phyloP scores from a whole-genome alignment of 2,888 invertebrate genomes.

The Luperina nickerlii region DNA sequence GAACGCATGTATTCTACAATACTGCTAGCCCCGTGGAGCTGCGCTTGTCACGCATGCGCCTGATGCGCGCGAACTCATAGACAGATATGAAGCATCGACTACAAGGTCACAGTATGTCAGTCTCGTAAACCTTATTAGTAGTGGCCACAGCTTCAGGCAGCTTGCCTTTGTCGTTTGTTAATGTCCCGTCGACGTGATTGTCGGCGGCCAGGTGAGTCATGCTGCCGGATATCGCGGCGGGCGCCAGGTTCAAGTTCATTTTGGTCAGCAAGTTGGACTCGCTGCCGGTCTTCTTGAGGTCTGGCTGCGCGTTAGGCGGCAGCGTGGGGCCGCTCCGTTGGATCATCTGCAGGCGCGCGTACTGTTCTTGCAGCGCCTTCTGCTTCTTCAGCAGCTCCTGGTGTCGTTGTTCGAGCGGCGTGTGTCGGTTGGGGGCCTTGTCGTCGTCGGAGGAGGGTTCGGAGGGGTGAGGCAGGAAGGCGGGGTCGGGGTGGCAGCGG shows the following conservation, averaged over 20 bases:
- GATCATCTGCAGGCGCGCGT: constrained; percentile 96
- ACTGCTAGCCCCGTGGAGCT: background rate
- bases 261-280: constrained; percentile 96
- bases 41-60: background rate
- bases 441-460: constrained; percentile 84
- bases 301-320: constrained; percentile 91
- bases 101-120: constrained; percentile 96
- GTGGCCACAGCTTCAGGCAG: constrained; percentile 86
- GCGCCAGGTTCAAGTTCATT: constrained; percentile 93
- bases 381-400: constrained; percentile 97
- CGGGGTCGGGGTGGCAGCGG: constrained; percentile 82
- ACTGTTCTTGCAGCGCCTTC: constrained; percentile 97
- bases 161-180: constrained; percentile 49
- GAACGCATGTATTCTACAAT: background rate
- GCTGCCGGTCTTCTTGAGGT: constrained; percentile 96
- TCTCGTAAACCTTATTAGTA: constrained; percentile 96
- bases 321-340: constrained; percentile 94
- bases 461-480: constrained; percentile 49
- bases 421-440: constrained; percentile 89
- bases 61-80: constrained; percentile 60
- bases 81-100: constrained; percentile 76
- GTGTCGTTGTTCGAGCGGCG: constrained; percentile 95
- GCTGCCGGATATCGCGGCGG: constrained; percentile 82
- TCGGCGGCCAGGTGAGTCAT: constrained; percentile 83
- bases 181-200: constrained; percentile 60